phyloP scores from a whole-genome alignment of 2,888 invertebrate genomes.

The Gymnoscelis rufifasciata region DNA sequence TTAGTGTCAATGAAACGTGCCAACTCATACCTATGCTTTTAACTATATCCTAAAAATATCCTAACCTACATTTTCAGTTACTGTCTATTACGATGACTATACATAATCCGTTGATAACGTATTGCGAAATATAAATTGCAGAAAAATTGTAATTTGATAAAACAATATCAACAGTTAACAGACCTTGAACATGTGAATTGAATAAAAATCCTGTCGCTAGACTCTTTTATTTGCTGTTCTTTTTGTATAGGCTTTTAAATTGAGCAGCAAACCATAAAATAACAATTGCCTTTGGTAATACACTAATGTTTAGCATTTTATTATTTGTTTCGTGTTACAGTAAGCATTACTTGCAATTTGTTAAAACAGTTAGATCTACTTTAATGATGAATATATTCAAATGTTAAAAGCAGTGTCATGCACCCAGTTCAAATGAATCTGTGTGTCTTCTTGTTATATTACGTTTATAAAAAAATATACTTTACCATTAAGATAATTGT shows the following conservation, averaged over 20 bases:
- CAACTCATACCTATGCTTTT: constrained; percentile 48
- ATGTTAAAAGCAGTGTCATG: constrained; percentile 38
- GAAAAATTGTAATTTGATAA: too few relatives aligned
- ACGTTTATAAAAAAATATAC: constrained; percentile 40
- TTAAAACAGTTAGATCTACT: constrained; percentile 6
- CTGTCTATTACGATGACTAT: not conserved
- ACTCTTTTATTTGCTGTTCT: constrained; percentile 11
- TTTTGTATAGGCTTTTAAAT: constrained; percentile 23
- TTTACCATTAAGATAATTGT: constrained; percentile 55
- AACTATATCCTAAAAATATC: constrained; percentile 55
- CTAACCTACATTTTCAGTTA: constrained; percentile 38
- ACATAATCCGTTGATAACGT: not conserved
- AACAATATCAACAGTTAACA: constrained; percentile 6
- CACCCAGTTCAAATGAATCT: constrained; percentile 66
- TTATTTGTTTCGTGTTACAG: not conserved
- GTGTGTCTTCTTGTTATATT: constrained; percentile 61
- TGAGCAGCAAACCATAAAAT: constrained; percentile 24
- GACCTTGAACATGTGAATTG: constrained; percentile 21
- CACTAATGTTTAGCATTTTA: too few relatives aligned
- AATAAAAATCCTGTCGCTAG: constrained; percentile 18
- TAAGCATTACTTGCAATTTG: constrained; percentile 12
- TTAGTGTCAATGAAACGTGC: constrained; percentile 62
- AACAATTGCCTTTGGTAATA: too few relatives aligned
- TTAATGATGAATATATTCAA: constrained; percentile 2
- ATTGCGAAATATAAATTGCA: not conserved